Evolutionary conservation across 1,140 invertebrate genomes (phyloP).

Genomic region (Spodoptera frugiperda): DNA sequence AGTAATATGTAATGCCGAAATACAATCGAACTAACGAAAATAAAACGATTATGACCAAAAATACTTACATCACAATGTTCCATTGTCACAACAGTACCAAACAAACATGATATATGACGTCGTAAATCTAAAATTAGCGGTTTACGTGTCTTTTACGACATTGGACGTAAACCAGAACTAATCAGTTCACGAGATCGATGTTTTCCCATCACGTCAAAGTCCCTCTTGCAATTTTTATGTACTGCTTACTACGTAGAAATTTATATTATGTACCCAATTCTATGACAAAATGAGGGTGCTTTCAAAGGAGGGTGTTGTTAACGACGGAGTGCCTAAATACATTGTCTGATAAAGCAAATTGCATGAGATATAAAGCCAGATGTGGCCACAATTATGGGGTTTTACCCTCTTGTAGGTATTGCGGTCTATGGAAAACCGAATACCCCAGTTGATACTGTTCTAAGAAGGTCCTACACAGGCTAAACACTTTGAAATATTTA

Average conservation of each 20-base stretch:
- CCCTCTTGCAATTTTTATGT: slow-evolving; percentile 55
- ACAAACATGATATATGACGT: slow-evolving; percentile 76
- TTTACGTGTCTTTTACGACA: slow-evolving; percentile 73
- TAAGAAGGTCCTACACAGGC: too few relatives aligned
- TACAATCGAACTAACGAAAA: not conserved
- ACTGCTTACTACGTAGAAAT: slow-evolving; percentile 49
- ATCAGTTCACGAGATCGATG: slow-evolving; percentile 71
- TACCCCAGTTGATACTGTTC: too few relatives aligned
- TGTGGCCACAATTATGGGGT: slow-evolving; percentile 21
- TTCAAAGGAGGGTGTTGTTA: slow-evolving; percentile 33
- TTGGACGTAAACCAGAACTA: slow-evolving; percentile 76
- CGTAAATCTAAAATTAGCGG: slow-evolving; percentile 81
- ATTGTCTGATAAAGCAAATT: slow-evolving; percentile 34
- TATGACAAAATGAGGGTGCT: slow-evolving; percentile 37
- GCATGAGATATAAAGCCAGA: slow-evolving; percentile 22
- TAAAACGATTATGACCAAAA: slow-evolving; percentile 1
- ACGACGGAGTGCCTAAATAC: slow-evolving; percentile 26
- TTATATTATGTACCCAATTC: slow-evolving; percentile 34
- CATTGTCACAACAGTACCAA: slow-evolving; percentile 68
- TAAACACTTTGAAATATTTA: too few relatives aligned
- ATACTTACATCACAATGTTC: slow-evolving; percentile 14
- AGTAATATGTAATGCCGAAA: too few relatives aligned
- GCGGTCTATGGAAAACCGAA: not conserved
- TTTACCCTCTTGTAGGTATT: not conserved
- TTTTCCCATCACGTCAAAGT: slow-evolving; percentile 60